Percentiles rank a stretch among this genome's conserved stretches.
Conservation (phyloP, 2,113 vertebrate genomes). For the Ivindomyrus marchei region DNA sequence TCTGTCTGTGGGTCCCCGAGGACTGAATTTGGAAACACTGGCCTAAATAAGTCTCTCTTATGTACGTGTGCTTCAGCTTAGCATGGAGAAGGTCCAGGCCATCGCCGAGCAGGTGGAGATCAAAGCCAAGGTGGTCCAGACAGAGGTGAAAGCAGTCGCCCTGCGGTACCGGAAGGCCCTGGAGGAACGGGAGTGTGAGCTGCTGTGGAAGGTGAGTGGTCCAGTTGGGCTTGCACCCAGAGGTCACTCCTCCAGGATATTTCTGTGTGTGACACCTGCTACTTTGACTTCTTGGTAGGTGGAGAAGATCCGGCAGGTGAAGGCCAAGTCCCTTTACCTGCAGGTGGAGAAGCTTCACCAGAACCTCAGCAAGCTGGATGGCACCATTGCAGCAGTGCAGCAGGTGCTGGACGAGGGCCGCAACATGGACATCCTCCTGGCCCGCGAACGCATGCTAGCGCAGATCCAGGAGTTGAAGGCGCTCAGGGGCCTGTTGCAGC, state of each 20-base stretch:
- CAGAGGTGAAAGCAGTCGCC: conserved; percentile 91
- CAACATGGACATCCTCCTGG: conserved; percentile 84
- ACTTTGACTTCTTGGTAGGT: conserved; percentile 62
- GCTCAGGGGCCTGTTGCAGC: conserved; percentile 80
- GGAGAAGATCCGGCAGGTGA: conserved; percentile 97
- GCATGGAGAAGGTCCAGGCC: conserved; percentile 94
- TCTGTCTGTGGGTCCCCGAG: not conserved
- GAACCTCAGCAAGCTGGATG: conserved; percentile 89
- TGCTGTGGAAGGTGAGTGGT: conserved; percentile 87
- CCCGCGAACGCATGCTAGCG: conserved; percentile 87
- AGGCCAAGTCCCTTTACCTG: conserved; percentile 94
- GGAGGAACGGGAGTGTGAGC: conserved; percentile 92
- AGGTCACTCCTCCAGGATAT: not conserved
- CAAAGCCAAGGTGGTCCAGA: conserved; percentile 91
- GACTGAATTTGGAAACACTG: not conserved
- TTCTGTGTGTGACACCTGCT: not conserved
- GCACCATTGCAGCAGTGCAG: conserved; percentile 87
- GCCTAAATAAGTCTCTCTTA: not conserved
- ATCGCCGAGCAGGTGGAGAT: conserved; percentile 96
- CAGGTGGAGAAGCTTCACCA: conserved; percentile 96
- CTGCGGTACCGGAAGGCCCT: conserved; percentile 88
- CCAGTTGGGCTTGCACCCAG: not conserved
- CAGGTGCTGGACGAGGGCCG: conserved; percentile 91
- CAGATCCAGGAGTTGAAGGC: conserved; percentile 96
- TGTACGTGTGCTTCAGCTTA: conserved; percentile 63